These are phyloP conservation scores for Hydrophis major DNA, from an alignment of 2,797 vertebrate species.

Conservation along the genomic window DNA sequence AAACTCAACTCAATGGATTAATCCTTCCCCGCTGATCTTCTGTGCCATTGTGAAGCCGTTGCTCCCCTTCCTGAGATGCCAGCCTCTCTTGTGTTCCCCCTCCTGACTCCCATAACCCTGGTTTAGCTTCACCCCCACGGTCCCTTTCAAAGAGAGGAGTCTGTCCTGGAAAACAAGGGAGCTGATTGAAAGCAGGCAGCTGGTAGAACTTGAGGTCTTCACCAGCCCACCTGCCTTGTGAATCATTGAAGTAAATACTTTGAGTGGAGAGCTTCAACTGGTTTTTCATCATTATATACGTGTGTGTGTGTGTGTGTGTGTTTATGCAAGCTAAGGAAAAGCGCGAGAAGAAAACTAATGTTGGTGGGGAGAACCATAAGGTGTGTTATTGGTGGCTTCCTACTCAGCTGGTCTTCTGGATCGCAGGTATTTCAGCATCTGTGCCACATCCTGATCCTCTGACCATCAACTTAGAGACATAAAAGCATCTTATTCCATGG, in stretches of 20 bases:
- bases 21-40: slow-evolving; percentile 32
- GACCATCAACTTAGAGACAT: neutral
- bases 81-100: slow-evolving; percentile 23
- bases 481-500: neutral
- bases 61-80: neutral
- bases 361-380: neutral
- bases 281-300: neutral
- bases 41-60: neutral
- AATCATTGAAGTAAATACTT: neutral
- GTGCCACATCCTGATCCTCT: neutral
- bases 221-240: neutral
- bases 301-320: neutral
- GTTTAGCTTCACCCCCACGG: neutral
- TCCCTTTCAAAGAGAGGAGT: slow-evolving; percentile 9
- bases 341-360: neutral
- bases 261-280: neutral
- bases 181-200: slow-evolving; percentile 26
- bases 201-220: neutral
- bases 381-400: neutral
- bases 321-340: neutral
- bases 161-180: neutral
- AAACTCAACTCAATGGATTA: slow-evolving; percentile 16
- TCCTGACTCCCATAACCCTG: slow-evolving; percentile 11
- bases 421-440: neutral
- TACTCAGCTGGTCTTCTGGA: neutral